Conservation (phyloP, 2,797 vertebrate genomes). For the Corythornis leucogaster region DNA sequence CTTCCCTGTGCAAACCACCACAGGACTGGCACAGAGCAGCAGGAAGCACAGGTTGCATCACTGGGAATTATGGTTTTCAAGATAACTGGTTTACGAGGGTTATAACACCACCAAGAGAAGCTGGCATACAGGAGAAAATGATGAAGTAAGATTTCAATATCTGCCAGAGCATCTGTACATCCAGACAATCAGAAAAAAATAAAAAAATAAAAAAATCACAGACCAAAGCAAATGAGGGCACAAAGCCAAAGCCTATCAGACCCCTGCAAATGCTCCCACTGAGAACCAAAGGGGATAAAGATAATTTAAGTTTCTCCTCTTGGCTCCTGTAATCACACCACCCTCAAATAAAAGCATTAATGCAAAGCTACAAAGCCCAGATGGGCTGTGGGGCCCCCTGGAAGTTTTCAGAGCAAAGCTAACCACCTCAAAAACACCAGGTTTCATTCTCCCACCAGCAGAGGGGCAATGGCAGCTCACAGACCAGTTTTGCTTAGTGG, state of each 20-base stretch:
- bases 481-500: background rate
- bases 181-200: background rate
- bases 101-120: background rate
- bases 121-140: background rate
- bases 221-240: background rate
- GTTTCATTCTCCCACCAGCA: background rate
- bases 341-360: background rate
- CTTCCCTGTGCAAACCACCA: background rate
- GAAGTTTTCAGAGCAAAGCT: background rate
- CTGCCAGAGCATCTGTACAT: background rate
- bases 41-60: background rate
- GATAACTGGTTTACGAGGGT: background rate
- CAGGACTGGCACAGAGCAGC: rapidly evolving
- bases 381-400: background rate
- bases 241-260: background rate
- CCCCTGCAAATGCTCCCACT: background rate
- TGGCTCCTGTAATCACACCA: background rate
- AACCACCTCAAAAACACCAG: background rate
- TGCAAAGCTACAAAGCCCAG: background rate
- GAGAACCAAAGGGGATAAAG: background rate
- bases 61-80: background rate
- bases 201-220: background rate
- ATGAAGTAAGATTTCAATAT: background rate
- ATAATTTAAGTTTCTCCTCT: background rate
- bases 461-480: background rate